Conservation (phyloP, 2,113 vertebrate genomes). For the Eidolon helvum region DNA sequence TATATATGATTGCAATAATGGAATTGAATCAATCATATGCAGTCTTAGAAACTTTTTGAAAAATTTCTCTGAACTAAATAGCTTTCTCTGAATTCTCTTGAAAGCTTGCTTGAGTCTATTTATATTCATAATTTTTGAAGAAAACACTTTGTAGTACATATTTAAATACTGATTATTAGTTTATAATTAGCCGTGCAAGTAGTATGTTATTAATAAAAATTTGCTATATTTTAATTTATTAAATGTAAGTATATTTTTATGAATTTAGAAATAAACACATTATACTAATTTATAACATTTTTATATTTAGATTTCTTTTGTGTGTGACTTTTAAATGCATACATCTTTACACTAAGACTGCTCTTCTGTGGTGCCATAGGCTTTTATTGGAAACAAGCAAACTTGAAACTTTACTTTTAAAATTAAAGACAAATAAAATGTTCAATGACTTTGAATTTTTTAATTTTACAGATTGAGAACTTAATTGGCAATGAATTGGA, state of each 20-base stretch:
- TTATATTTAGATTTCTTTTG: background rate
- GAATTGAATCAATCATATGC: background rate
- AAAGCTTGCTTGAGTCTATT: background rate
- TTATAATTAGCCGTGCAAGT: background rate
- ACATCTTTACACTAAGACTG: background rate
- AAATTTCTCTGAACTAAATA: background rate
- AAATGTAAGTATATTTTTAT: background rate
- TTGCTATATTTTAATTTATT: background rate
- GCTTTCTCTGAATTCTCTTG: background rate
- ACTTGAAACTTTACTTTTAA: conserved; percentile 20
- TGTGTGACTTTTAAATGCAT: conserved; percentile 24
- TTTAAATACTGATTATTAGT: conserved; percentile 30
- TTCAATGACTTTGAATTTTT: background rate
- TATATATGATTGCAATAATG: background rate
- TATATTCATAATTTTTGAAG: conserved; percentile 40
- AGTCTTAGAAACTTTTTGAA: background rate
- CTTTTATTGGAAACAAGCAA: background rate
- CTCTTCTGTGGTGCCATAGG: background rate
- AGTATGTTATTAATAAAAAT: background rate
- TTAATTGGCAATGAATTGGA: background rate
- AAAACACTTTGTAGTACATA: background rate
- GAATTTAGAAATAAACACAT: conserved; percentile 17
- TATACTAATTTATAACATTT: background rate
- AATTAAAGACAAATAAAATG: background rate
- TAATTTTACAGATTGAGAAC: background rate